phyloP scores from a whole-genome alignment of 2,797 vertebrate genomes.

The Thripadectes ignobilis region DNA sequence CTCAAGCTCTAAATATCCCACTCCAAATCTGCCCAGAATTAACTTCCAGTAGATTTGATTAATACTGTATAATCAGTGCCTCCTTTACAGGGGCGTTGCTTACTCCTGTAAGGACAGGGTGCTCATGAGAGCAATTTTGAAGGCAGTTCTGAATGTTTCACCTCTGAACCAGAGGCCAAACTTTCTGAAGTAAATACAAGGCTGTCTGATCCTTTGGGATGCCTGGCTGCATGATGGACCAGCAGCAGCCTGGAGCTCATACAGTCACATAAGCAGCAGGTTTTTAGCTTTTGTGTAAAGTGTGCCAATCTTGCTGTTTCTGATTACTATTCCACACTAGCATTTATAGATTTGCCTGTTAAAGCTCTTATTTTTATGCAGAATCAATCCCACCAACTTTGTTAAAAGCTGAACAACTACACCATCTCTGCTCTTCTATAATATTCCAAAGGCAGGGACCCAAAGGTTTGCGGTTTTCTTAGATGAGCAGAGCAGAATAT shows the following conservation, averaged over 20 bases:
- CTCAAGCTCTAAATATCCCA: neutral
- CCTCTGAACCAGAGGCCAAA: neutral
- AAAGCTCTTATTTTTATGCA: neutral
- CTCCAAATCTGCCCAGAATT: neutral
- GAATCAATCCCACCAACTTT: neutral
- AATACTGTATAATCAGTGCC: neutral
- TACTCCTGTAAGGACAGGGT: neutral
- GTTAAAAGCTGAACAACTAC: neutral
- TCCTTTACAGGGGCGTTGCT: rapidly evolving
- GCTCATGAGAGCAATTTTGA: neutral
- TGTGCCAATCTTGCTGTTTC: neutral
- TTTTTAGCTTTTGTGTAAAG: neutral
- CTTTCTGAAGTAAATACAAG: neutral
- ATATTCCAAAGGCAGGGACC: neutral
- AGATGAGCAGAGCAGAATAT: neutral
- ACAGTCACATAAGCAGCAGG: rapidly evolving
- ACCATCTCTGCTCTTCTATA: neutral
- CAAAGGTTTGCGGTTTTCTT: neutral
- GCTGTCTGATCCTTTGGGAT: neutral
- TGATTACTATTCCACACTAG: neutral
- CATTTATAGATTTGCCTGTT: neutral
- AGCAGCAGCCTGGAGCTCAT: neutral
- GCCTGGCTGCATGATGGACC: neutral
- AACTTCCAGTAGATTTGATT: neutral
- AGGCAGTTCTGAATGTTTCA: neutral